Evolutionary conservation across 2,888 invertebrate genomes (phyloP), one percentile per base, ranked within the genome.

Genomic region (Heteropelma amictum): DNA sequence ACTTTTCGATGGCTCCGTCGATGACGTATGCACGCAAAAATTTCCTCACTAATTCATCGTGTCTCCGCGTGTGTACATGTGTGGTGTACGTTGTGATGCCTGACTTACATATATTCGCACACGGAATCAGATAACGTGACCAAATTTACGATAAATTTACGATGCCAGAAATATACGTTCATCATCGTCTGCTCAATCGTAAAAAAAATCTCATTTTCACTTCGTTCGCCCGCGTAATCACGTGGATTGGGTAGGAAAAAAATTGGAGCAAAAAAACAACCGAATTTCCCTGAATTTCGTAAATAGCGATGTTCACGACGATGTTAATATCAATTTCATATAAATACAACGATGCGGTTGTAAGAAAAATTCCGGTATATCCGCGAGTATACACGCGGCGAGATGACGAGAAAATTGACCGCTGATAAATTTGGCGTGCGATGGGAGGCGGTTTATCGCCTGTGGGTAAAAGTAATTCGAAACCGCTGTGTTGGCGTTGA

Each of bases 11-110:
- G 30, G 35, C 63, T 38, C 51, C 26, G 23, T 19, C 23, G 45
- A 23, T 63, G 38, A 51, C 63, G 63, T 38, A 26, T 28, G 21
- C 26, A n/a, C 38, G 63, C 51, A 23, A 63, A 30, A 65, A 33
- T 60, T 28, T 45, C 14, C 1, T 19, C 14, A 19, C 42, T 42
- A 42, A 17, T 23, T 42, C 26, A 12, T 23, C 49, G 49, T 14
- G 23, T 28, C 8, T 8, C 14, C 28, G 12, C 30, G 6, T 17
- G 17, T 30, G 2, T 33, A 19, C 8, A 19, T 19, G 1, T 19
- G 3, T 33, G 21, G n/a, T n/a, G n/a, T n/a, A n/a, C n/a, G n/a
- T n/a, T 23, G 12, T 45, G 12, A 45, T 21, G 17, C 5, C 17
- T 2, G 14, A 23, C 26, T 3, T 10, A 14, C 19, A 10, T 5